phyloP scores from a whole-genome alignment of 2,113 vertebrate species.

The Oxygymnocypris stewartii region DNA sequence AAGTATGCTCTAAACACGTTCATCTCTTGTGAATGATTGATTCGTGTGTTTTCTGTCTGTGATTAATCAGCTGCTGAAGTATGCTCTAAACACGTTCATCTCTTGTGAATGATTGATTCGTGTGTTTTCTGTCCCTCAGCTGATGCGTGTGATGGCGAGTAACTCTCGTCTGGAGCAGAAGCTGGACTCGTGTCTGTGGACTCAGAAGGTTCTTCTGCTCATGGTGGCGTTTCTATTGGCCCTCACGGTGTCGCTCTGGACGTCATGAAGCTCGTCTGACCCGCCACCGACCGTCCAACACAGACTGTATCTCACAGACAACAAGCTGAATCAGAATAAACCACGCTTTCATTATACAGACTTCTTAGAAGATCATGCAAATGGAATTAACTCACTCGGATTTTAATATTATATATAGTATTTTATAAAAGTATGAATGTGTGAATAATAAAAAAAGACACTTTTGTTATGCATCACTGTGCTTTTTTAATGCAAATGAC shows the following conservation, averaged over 20 bases:
- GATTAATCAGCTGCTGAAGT: too few relatives aligned
- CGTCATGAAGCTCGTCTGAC: not conserved
- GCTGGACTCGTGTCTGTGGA: conserved; percentile 85
- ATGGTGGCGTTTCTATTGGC: conserved; percentile 80
- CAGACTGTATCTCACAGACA: too few relatives aligned
- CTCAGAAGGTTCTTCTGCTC: conserved; percentile 84
- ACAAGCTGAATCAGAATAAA: too few relatives aligned
- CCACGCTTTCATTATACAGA: too few relatives aligned
- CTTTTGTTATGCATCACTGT: conserved; percentile 52
- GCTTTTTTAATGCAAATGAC: too few relatives aligned
- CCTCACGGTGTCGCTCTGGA: conserved; percentile 72
- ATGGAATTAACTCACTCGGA: conserved; percentile 59
- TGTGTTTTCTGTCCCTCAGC: conserved; percentile 70
- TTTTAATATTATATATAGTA: conserved; percentile 60
- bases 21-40: too few relatives aligned
- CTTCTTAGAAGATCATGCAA: conserved; percentile 49
- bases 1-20: too few relatives aligned
- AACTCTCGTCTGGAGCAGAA: conserved; percentile 86
- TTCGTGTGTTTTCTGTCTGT: too few relatives aligned
- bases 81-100: too few relatives aligned
- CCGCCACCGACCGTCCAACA: not conserved
- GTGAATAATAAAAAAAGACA: conserved; percentile 62
- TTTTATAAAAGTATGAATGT: conserved; percentile 57
- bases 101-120: too few relatives aligned
- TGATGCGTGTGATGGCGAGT: conserved; percentile 79